phyloP scores from a whole-genome alignment of 2,113 vertebrate genomes.

The Piprites chloris region DNA sequence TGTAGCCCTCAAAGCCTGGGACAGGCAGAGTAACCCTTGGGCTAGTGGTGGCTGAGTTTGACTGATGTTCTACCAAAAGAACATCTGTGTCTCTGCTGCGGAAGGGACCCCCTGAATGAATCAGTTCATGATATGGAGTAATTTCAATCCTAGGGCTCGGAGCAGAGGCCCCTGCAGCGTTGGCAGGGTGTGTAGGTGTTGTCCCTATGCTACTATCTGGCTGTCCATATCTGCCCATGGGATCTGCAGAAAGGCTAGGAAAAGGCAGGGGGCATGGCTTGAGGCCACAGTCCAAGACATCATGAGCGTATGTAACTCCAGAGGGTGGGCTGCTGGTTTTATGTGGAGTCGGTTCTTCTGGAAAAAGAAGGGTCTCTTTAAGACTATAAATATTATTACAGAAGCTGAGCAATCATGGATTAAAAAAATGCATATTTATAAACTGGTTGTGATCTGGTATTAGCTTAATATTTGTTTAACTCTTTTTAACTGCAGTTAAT shows the following conservation, averaged over 20 bases:
- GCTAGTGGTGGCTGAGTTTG: conserved; percentile 77
- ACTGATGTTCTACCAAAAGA: conserved; percentile 80
- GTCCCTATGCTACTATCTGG: conserved; percentile 85
- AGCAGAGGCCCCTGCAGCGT: conserved; percentile 78
- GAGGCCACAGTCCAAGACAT: conserved; percentile 85
- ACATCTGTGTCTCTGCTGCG: conserved; percentile 81
- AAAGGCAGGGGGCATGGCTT: conserved; percentile 83
- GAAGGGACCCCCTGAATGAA: conserved; percentile 80
- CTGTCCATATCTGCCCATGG: conserved; percentile 83
- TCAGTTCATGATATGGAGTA: conserved; percentile 95
- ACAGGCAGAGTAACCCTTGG: conserved; percentile 92
- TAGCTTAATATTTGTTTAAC: neutral
- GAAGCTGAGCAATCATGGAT: conserved; percentile 65
- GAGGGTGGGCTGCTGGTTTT: conserved; percentile 85
- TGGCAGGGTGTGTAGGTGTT: conserved; percentile 79
- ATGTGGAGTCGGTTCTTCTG: conserved; percentile 92
- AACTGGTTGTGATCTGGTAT: conserved; percentile 23
- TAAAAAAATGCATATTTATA: conserved; percentile 52
- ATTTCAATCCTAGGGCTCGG: conserved; percentile 96
- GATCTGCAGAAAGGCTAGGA: conserved; percentile 74
- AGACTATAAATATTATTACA: conserved; percentile 75
- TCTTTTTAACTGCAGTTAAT: neutral
- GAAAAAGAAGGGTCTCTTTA: conserved; percentile 85
- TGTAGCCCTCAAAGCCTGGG: conserved; percentile 90
- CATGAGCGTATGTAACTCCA: conserved; percentile 83